Conservation (phyloP, 2,113 vertebrate genomes). For the Ginglymostoma cirratum region DNA sequence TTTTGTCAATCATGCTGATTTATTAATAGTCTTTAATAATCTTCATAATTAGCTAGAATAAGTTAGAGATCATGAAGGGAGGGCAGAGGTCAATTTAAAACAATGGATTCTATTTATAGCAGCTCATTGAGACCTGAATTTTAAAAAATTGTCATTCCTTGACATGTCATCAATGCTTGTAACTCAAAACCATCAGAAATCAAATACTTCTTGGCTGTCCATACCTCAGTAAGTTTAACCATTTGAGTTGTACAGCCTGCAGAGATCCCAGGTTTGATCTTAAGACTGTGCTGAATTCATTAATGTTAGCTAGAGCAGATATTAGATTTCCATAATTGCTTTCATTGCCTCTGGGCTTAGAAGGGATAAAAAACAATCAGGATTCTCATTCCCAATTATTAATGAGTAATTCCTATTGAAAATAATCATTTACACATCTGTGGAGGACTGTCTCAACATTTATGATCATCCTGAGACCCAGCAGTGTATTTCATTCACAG, state of each 20-base stretch:
- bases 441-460: background rate
- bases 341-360: background rate
- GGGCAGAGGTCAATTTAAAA: slow-evolving; percentile 19
- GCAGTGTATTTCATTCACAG: background rate
- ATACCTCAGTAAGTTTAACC: background rate
- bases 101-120: slow-evolving; percentile 7
- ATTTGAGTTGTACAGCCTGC: background rate
- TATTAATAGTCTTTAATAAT: slow-evolving; percentile 4
- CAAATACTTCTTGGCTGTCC: background rate
- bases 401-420: background rate
- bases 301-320: background rate
- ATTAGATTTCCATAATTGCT: background rate
- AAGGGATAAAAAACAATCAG: background rate
- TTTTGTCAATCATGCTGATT: slow-evolving; percentile 28
- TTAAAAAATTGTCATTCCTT: background rate
- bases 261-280: background rate
- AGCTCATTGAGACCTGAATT: background rate
- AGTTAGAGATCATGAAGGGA: background rate
- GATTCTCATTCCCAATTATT: background rate
- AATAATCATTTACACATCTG: background rate
- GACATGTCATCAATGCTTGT: background rate
- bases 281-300: background rate
- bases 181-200: slow-evolving; percentile 30
- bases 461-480: background rate
- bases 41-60: background rate